These are phyloP conservation scores for Mercenaria mercenaria DNA, from an alignment of 1,140 invertebrate genomes.

Conservation along the genomic window DNA sequence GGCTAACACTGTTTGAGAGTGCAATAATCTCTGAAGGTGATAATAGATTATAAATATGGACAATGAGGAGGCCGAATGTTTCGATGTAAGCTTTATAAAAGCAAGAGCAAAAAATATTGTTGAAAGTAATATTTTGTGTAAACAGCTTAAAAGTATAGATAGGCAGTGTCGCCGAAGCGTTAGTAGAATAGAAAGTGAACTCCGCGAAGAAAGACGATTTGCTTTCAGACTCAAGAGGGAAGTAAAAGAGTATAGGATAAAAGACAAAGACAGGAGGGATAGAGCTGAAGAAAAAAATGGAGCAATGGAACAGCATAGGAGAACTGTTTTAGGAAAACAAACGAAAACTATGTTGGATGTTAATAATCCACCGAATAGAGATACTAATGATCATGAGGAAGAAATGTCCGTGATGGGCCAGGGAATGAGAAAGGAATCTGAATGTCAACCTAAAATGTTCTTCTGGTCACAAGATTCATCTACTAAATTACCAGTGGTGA, in stretches of 20 bases:
- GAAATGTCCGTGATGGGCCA: constrained; percentile 24
- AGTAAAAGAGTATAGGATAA: constrained; percentile 2
- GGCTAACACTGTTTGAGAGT: background rate
- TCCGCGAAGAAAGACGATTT: constrained; percentile 27
- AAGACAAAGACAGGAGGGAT: background rate
- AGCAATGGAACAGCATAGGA: background rate
- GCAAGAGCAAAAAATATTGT: constrained; percentile 58
- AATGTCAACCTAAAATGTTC: constrained; percentile 45
- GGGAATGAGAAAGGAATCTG: background rate
- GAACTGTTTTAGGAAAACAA: background rate
- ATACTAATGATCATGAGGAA: background rate
- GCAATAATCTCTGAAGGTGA: constrained; percentile 30
- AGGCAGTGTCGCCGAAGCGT: constrained; percentile 17
- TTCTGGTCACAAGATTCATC: constrained; percentile 61
- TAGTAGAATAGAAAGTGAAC: constrained; percentile 8
- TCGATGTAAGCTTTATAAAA: constrained; percentile 47
- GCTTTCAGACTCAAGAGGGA: background rate
- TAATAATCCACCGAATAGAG: background rate
- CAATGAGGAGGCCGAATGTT: constrained; percentile 18
- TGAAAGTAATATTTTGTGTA: constrained; percentile 43
- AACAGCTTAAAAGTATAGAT: constrained; percentile 25
- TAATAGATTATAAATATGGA: constrained; percentile 43
- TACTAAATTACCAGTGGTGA: constrained; percentile 44
- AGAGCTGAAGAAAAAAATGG: background rate
- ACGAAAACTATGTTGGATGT: background rate